Evolutionary conservation across 2,113 vertebrate genomes (phyloP).

Genomic region (Lycaon pictus): DNA sequence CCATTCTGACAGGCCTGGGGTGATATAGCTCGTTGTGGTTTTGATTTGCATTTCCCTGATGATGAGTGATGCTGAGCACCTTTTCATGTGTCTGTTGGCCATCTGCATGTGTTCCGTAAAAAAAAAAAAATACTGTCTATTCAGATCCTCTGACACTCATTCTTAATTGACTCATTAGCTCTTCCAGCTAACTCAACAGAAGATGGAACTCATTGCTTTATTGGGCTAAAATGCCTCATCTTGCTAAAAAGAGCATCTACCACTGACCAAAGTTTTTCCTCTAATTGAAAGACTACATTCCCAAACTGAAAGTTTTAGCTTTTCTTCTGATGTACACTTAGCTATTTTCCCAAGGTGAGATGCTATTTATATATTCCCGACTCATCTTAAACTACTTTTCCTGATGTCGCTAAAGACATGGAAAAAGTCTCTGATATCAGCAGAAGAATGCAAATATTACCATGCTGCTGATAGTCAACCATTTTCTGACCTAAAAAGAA

Average conservation of each 20-base stretch:
- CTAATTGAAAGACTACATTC: background rate
- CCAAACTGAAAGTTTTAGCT: background rate
- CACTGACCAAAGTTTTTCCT: fast-evolving
- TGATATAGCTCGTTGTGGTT: too few relatives aligned
- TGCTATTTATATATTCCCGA: background rate
- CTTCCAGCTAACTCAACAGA: background rate
- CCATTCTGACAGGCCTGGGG: background rate
- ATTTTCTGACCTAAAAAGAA: background rate
- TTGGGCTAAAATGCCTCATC: background rate
- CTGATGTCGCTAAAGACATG: background rate
- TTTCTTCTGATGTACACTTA: background rate
- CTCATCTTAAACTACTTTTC: background rate
- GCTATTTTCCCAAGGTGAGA: background rate
- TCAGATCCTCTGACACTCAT: background rate
- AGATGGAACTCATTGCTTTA: too few relatives aligned
- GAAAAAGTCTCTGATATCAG: background rate
- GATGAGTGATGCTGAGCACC: background rate
- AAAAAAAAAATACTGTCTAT: background rate
- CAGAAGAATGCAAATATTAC: background rate
- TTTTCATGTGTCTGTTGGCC: background rate
- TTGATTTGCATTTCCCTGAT: background rate
- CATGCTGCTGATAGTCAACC: too few relatives aligned
- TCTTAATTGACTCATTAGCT: background rate
- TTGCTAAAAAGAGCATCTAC: too few relatives aligned
- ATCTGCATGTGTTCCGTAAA: background rate